Base-by-base conservation (phyloP, 2,888 invertebrate species). In the Spilarctia lutea region DNA sequence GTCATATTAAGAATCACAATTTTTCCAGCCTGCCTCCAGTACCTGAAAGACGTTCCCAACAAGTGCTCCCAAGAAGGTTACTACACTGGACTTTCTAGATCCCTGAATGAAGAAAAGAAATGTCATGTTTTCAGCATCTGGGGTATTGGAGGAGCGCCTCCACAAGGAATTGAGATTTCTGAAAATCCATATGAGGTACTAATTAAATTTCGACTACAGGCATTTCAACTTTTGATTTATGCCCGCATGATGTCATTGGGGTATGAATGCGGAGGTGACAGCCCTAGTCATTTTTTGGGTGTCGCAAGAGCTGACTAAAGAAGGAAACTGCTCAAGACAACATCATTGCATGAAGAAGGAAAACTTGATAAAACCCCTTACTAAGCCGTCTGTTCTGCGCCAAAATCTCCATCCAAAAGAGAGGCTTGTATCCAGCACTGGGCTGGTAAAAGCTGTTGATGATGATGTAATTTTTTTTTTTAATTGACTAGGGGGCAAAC, bases 181-280 rank as follows among this genome's bases (percentile, higher is more conserved):
- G 0, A 75, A 27, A 83, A 79, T 24, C 81, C 83, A 35, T 80
- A 83, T 16, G 76, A 78, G 76, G 82, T 82, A 63, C 18, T 16
- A 6, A 16, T 13, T 27, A 27, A 1, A 27, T 13, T 16, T 20
- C 52, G 8, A 52, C 52, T 52, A 52, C 20, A 52, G 4, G 1
- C 10, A 4, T 20, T 48, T 20, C 48, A 18, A 24, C 24, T 24
- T 48, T 52, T 52, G 8, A 52, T 52, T 24, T 0, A 52, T 24
- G 24, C 20, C 7, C 20, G 18, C 20, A 4, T 20, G 24, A 52
- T 24, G 24, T 8, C 16, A 52, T 10, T 24, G 48, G 48, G 18
- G 0, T 48, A 20, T 7, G 6, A 48, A 6, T 20, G 0, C 20
- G 48, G 7, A 4, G 48, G 1, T 20, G 0, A 16, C 16, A 45